Conservation (phyloP, 2,797 vertebrate genomes). For the Pseudochirops corinnae region DNA sequence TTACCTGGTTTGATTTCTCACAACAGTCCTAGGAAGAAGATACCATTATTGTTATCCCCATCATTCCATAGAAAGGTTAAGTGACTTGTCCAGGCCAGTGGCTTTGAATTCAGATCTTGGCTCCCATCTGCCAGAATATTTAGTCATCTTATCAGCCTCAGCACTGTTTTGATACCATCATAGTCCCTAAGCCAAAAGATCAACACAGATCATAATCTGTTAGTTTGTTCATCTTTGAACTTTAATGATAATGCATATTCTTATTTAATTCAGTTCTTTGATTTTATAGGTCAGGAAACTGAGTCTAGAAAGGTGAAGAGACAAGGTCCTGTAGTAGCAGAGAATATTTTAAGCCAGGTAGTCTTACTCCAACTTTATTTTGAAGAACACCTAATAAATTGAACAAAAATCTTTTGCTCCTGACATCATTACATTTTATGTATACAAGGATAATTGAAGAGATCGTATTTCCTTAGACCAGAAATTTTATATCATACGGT, state of each 20-base stretch:
- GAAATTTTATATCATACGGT: slow-evolving; percentile 13
- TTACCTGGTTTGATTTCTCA: neutral
- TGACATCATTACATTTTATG: neutral
- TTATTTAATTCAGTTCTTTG: neutral
- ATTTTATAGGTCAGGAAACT: neutral
- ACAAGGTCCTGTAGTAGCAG: neutral
- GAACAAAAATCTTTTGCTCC: neutral
- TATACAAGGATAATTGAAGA: neutral
- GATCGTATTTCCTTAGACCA: neutral
- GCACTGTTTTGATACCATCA: neutral
- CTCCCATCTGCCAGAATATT: neutral
- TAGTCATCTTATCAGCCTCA: neutral
- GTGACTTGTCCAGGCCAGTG: neutral
- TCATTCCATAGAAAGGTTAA: neutral
- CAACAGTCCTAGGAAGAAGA: neutral
- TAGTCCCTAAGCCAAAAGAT: neutral
- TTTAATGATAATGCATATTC: neutral
- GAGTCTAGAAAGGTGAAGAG: neutral
- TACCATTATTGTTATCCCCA: neutral
- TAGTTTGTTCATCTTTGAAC: neutral
- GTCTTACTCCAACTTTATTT: neutral
- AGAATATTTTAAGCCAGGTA: neutral
- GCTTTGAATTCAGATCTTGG: neutral
- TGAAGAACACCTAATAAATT: neutral
- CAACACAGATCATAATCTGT: neutral